Conservation (phyloP, 1,140 invertebrate genomes). For the Zaprionus ghesquierei region DNA sequence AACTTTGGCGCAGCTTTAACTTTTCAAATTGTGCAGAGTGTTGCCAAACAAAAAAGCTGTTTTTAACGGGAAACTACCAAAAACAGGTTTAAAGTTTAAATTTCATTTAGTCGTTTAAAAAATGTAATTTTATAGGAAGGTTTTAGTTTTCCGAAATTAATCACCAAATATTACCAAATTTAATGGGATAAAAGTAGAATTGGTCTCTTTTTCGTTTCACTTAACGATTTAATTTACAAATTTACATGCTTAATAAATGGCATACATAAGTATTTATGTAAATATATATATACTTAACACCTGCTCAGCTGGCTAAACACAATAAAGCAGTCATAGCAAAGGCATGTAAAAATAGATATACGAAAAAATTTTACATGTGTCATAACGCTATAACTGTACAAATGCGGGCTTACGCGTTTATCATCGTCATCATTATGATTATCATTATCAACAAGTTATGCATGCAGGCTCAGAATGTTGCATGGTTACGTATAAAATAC, state of each 20-base stretch:
- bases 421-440: slow-evolving; percentile 1
- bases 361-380: slow-evolving; percentile 24
- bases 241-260: slow-evolving; percentile 60
- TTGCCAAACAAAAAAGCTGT: too few relatives aligned
- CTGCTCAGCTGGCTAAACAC: slow-evolving; percentile 16
- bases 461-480: slow-evolving; percentile 88
- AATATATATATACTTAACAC: slow-evolving; percentile 40
- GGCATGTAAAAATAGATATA: slow-evolving; percentile 50
- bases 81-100: too few relatives aligned
- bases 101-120: too few relatives aligned
- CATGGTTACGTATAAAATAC: slow-evolving; percentile 95
- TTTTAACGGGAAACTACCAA: too few relatives aligned
- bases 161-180: too few relatives aligned
- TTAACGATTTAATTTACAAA: slow-evolving; percentile 64
- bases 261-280: slow-evolving; percentile 41
- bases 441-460: slow-evolving; percentile 12
- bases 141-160: too few relatives aligned
- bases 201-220: slow-evolving; percentile 18
- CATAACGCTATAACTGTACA: slow-evolving; percentile 35
- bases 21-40: too few relatives aligned
- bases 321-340: slow-evolving; percentile 12
- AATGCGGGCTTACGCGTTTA: slow-evolving; percentile 30
- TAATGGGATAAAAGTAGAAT: too few relatives aligned
- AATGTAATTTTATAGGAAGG: too few relatives aligned
- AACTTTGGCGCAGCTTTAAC: neutral